Conservation (phyloP, 2,888 invertebrate species). For the Frankliniella fusca region DNA sequence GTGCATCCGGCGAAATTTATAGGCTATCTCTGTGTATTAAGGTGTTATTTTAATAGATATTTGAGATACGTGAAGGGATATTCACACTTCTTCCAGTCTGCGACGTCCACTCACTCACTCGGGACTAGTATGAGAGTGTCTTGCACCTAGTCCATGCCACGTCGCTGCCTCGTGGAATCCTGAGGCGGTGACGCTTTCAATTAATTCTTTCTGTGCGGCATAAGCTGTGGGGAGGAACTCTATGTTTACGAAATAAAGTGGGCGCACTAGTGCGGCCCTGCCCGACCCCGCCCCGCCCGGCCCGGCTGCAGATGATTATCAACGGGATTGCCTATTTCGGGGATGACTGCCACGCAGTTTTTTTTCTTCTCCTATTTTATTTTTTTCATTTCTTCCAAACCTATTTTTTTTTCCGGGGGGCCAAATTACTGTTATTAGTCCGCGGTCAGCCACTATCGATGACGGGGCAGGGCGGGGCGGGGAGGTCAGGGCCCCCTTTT, state of each 20-base stretch:
- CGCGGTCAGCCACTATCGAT: neutral
- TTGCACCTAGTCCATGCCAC: too few relatives aligned
- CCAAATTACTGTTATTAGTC: conserved; percentile 21
- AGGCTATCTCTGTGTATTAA: too few relatives aligned
- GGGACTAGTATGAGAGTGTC: too few relatives aligned
- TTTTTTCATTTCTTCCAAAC: too few relatives aligned
- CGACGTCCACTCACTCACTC: too few relatives aligned
- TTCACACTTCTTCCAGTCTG: too few relatives aligned
- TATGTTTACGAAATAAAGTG: conserved; percentile 13
- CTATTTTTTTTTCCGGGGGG: neutral
- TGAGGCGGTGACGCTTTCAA: conserved; percentile 2
- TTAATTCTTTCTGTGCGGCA: neutral
- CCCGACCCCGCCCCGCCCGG: too few relatives aligned
- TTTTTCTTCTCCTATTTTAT: neutral
- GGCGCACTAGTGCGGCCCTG: neutral
- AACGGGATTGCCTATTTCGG: conserved; percentile 9
- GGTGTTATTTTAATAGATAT: too few relatives aligned
- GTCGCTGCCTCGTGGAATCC: neutral
- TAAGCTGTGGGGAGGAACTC: neutral
- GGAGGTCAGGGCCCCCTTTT: neutral
- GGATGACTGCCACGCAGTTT: conserved; percentile 21
- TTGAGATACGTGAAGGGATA: too few relatives aligned
- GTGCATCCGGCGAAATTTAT: too few relatives aligned
- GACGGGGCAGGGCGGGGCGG: neutral
- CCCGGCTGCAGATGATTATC: neutral